Base-by-base conservation (phyloP, 2,888 invertebrate species). In the Allygus modestus region DNA sequence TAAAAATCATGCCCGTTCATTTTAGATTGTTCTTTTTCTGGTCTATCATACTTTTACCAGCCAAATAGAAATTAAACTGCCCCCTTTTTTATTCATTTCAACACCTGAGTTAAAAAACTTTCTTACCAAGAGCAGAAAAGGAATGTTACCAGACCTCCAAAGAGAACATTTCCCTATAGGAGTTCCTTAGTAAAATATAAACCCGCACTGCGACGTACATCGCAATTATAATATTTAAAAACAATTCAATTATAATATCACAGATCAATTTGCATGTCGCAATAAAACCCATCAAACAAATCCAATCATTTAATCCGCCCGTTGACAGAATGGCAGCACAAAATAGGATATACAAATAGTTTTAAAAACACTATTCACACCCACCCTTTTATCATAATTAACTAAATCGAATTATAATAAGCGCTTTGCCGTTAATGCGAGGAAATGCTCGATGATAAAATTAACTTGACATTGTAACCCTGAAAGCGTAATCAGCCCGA, bases 341-440 rank as follows among this genome's bases (percentile, higher is more conserved):
- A 54, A 54, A 54, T 23, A 23, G 54, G 20, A 54, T 54, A 23
- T 15, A 54, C 54, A 20, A 54, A 54, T 54, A 54, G 54, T 54
- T 54, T 51, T 7, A 54, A 54, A 46, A 54, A 54, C 54, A 54
- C 9, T 7, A 37, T 11, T 7, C 37, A 46, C 17, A 4, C 54
- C 54, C 54, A 11, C 54, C 20, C 54, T 20, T 23, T 11, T 11
- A 11, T 23, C 54, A 54, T 54, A 54, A 54, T 54, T 54, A 54
- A 54, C 54, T 54, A 54, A 54, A 54, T 54, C 20, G 20, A 54
- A 54, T 54, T 54, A 54, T 54, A 54, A 54, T 54, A 54, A 54
- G 20, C 54, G 54, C 54, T 54, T 54, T 54, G 54, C 54, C 23
- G 5, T 2, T 54, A 54, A 54, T 54, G 54, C 54, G 20, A 1